Evolutionary conservation across 1,140 invertebrate genomes (phyloP).

Genomic region (Chrysopa pallens): DNA sequence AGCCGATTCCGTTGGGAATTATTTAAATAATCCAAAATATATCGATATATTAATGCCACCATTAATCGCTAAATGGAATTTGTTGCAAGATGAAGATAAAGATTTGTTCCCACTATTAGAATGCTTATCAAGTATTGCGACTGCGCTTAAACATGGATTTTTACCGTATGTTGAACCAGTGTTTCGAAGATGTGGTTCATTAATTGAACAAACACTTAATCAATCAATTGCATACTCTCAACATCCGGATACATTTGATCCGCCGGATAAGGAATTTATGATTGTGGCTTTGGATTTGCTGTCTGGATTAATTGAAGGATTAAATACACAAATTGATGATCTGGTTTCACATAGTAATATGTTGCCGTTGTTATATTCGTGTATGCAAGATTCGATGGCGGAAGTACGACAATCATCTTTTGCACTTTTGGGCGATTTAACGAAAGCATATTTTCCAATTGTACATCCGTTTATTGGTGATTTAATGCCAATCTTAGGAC

Average conservation of each 20-base stretch:
- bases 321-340: conserved; percentile 86
- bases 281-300: conserved; percentile 94
- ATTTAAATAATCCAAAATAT: conserved; percentile 92
- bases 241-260: conserved; percentile 68
- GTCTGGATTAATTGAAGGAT: conserved; percentile 86
- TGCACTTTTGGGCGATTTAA: conserved; percentile 92
- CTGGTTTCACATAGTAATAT: conserved; percentile 84
- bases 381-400: conserved; percentile 95
- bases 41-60: conserved; percentile 96
- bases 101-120: conserved; percentile 94
- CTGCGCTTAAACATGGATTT: conserved; percentile 90
- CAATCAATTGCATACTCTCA: conserved; percentile 80
- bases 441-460: conserved; percentile 96
- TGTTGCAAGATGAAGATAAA: conserved; percentile 95
- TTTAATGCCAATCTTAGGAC: conserved; percentile 87
- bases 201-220: conserved; percentile 93
- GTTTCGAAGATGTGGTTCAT: conserved; percentile 83
- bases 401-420: conserved; percentile 99
- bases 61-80: conserved; percentile 96
- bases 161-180: conserved; percentile 97
- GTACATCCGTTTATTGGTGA: conserved; percentile 85
- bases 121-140: conserved; percentile 95
- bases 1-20: conserved; percentile 92
- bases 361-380: conserved; percentile 90
- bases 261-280: conserved; percentile 99